Conservation (phyloP, 2,113 vertebrate species). For the Anolis sagrei region DNA sequence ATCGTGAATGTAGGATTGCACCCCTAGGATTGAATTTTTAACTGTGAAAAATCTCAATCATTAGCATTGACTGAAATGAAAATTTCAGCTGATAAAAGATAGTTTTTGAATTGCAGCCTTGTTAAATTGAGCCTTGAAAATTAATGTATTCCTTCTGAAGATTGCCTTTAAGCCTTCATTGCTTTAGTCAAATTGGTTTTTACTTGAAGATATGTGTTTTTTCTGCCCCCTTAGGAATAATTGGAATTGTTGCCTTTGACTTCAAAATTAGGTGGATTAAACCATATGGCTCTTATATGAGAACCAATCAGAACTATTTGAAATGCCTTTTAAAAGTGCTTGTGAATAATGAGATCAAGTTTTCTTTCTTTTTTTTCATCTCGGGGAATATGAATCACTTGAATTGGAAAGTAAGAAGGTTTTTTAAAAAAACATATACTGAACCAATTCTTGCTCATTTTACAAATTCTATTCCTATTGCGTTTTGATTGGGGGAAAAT, state of each 20-base stretch:
- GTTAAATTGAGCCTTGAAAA: conserved; percentile 10
- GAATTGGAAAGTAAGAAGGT: rapidly evolving
- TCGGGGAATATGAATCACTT: background rate
- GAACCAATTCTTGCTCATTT: background rate
- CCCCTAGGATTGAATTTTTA: background rate
- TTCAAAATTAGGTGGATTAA: background rate
- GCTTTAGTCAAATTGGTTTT: conserved; percentile 16
- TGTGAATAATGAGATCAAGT: background rate
- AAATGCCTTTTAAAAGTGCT: background rate
- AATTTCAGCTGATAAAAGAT: conserved; percentile 16
- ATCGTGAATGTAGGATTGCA: background rate
- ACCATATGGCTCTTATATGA: background rate
- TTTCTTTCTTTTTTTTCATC: background rate
- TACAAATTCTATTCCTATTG: background rate
- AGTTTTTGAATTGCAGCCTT: conserved; percentile 9
- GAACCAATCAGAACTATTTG: background rate
- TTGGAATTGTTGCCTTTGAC: background rate
- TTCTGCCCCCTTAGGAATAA: background rate
- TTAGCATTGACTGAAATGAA: background rate
- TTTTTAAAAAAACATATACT: background rate
- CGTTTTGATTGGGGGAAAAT: background rate
- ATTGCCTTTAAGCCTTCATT: conserved; percentile 15
- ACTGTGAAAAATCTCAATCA: background rate
- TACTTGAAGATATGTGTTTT: background rate
- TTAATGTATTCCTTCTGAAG: conserved; percentile 37